These are phyloP conservation scores for Lithophane semibrunnea DNA, from an alignment of 2,888 invertebrate genomes.

Conservation along the genomic window DNA sequence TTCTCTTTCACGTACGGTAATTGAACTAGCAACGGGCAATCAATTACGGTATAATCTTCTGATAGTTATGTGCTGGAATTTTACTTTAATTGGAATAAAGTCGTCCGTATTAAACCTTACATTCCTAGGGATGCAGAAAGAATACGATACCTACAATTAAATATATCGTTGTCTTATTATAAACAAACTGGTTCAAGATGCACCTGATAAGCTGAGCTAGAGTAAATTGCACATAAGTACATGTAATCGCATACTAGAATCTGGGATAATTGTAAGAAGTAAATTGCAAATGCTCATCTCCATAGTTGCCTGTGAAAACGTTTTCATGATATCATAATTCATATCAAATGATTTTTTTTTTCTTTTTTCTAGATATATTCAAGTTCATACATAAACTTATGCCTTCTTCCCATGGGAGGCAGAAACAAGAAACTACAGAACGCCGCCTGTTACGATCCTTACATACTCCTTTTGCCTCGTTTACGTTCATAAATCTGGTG, in stretches of 20 bases:
- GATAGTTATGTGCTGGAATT: background rate
- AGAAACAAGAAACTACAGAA: no score
- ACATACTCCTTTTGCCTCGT: no score
- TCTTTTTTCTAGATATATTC: background rate
- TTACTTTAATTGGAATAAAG: constrained; percentile 21
- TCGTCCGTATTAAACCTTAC: constrained; percentile 4
- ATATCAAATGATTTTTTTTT: background rate
- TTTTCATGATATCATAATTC: background rate
- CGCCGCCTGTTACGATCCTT: no score
- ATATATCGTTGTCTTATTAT: background rate
- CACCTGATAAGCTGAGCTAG: constrained; percentile 5
- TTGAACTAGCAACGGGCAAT: constrained; percentile 6
- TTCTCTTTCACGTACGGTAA: background rate
- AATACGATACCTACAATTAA: constrained; percentile 8
- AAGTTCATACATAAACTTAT: no score
- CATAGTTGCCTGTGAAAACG: background rate
- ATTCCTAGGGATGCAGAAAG: constrained; percentile 6
- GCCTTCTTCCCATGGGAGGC: no score
- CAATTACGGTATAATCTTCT: constrained; percentile 17
- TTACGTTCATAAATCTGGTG: no score
- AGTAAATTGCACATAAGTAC: constrained; percentile 12
- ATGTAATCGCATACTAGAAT: background rate
- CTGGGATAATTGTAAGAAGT: background rate
- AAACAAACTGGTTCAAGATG: constrained; percentile 33
- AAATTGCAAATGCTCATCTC: background rate